Evolutionary conservation across 2,113 vertebrate species (phyloP).

Genomic region (Garra rufa): DNA sequence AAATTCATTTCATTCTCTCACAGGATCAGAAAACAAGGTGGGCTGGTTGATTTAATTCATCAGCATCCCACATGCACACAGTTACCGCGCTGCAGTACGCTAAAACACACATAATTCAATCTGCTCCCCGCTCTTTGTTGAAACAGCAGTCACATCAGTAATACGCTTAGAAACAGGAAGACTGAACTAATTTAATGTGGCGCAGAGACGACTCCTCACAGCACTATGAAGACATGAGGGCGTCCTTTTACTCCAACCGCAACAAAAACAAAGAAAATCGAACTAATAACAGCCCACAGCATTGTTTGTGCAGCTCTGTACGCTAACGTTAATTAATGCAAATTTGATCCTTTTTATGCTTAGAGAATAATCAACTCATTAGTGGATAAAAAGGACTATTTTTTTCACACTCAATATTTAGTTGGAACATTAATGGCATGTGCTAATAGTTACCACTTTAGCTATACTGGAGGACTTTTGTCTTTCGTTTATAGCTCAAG

Average conservation of each 20-base stretch:
- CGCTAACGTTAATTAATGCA: neutral
- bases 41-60: slow-evolving; percentile 14
- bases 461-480: neutral
- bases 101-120: slow-evolving; percentile 5
- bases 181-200: slow-evolving; percentile 5
- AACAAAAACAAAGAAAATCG: slow-evolving; percentile 6
- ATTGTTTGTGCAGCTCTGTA: neutral
- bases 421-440: neutral
- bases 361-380: neutral
- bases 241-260: neutral
- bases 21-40: slow-evolving; percentile 19
- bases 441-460: neutral
- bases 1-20: neutral
- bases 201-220: neutral
- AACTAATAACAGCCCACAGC: neutral
- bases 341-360: slow-evolving; percentile 18
- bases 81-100: neutral
- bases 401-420: neutral
- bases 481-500: too few species aligned
- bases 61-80: slow-evolving; percentile 17
- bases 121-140: neutral
- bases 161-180: neutral
- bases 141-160: slow-evolving; percentile 29
- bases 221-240: neutral
- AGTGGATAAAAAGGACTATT: neutral